These are phyloP conservation scores for Cataglyphis cursor DNA, from an alignment of 2,888 invertebrate species.

Conservation along the genomic window DNA sequence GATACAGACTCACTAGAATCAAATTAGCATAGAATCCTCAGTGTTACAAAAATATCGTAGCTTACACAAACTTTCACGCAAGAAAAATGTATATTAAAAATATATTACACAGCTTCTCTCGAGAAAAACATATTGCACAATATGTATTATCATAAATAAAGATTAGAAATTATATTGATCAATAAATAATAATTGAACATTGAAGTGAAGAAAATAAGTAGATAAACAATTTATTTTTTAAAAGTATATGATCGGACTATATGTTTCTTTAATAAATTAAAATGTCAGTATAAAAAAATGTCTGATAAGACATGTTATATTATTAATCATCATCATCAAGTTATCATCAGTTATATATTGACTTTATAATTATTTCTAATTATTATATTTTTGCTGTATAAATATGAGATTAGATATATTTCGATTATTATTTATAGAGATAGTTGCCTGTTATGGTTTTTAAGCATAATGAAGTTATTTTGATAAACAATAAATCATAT, in stretches of 20 bases:
- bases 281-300: slow-evolving; percentile 1
- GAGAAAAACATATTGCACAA: slow-evolving; percentile 18
- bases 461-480: slow-evolving; percentile 21
- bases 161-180: not conserved
- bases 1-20: slow-evolving; percentile 3
- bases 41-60: slow-evolving; percentile 39
- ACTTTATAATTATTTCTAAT: slow-evolving; percentile 47
- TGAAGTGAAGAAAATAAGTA: not conserved
- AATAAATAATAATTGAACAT: slow-evolving; percentile 22
- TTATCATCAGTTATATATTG: too few relatives aligned
- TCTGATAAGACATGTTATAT: not conserved
- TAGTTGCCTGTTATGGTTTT: slow-evolving; percentile 30
- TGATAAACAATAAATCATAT: not conserved
- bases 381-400: slow-evolving; percentile 41
- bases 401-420: slow-evolving; percentile 47
- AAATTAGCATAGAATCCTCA: slow-evolving; percentile 11
- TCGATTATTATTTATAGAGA: slow-evolving; percentile 46
- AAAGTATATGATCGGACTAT: not conserved
- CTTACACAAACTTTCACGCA: slow-evolving; percentile 16
- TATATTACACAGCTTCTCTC: slow-evolving; percentile 24
- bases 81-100: slow-evolving; percentile 41
- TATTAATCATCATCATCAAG: slow-evolving; percentile 43
- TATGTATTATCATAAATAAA: slow-evolving; percentile 3
- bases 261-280: slow-evolving; percentile 7
- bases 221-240: slow-evolving; percentile 11